Evolutionary conservation across 2,888 invertebrate genomes (phyloP), one percentile per base, ranked within the genome.

Genomic region (Pegoplata infirma): DNA sequence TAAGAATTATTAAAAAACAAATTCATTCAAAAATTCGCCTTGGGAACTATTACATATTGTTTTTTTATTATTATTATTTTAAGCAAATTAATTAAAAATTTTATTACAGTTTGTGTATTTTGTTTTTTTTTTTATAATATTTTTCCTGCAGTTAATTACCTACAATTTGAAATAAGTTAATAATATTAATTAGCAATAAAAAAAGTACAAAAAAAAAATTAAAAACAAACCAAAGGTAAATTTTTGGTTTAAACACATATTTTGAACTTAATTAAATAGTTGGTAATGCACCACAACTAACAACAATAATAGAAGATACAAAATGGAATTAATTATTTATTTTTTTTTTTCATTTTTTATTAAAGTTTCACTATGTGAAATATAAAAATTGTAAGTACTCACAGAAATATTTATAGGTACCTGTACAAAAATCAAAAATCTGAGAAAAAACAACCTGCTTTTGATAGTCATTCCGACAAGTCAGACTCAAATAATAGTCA

Each of bases 311-410:
- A 44, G 21, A 73, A 58, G 36, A 32, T 47, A 67, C 49, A 21
- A 21, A 49, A 25, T 25, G 5, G 19, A 73, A 19, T 0, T 19
- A 19, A 21, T 32, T 17, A 5, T 19, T 16, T 44, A n/a, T 51
- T 14, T 17, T 49, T 46, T 61, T 12, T n/a, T 49, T 72, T 49
- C 28, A 21, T n/a, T n/a, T n/a, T n/a, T n/a, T n/a, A n/a, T n/a
- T 49, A 51, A 76, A 51, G 67, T 56, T 77, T 73, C 51, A 72
- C 56, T 28, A 53, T 79, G 79, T 75, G 79, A 79, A 79, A 75
- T 63, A 56, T 44, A 19, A 67, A 79, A 79, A 17, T 46, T 32
- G 46, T 7, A 32, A 16, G 79, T 79, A 79, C 79, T 79, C 79
- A 79, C 67, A 75, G 75, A 79, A 79, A 69, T 55, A 47, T 5